Base-by-base conservation (phyloP, 2,888 invertebrate genomes). In the Lasioglossum zephyrum region DNA sequence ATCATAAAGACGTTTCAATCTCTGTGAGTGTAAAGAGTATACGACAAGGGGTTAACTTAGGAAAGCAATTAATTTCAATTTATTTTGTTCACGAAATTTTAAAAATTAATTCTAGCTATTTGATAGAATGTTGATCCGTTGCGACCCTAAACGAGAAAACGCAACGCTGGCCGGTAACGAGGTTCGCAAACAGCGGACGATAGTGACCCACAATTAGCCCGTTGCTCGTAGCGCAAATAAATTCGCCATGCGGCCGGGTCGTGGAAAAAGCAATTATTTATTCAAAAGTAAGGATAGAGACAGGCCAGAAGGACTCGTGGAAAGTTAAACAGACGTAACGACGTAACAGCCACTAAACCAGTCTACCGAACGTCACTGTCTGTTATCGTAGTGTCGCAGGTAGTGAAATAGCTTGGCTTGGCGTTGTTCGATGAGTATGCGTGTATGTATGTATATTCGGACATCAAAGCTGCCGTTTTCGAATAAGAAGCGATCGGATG, bases 401-500 rank as follows among this genome's bases (percentile, higher is more conserved):
- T 72, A 78, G 77, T 73, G 69, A 86, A 81, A 77, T 69, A 76
- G 77, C 77, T n/a, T 13, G 36, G 44, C 26, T 39, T 26, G 49
- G 36, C 36, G 18, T 1, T 66, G 16, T 36, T 36, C 66, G 66
- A 36, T 39, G 66, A 36, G 22, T 22, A 36, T 2, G 31, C 2
- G 26, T 13, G 57, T 18, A 79, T 72, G 73, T 70, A 22, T 49
- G 49, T 39, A 47, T 31, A 73, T 49, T 72, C 73, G 66, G 66
- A 89, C 82, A 84, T 89, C 90, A 86, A 89, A 89, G 82, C 60
- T 26, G n/a, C 53, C 4, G 73, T 70, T 76, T 72, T 82, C 79
- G 77, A 89, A 86, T 82, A 81, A 82, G 81, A 89, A 53, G 49
- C 74, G 66, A 84, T n/a, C 44, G 72, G 11, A 57, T n/a, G 57